Evolutionary conservation across 2,888 invertebrate species (phyloP).

Genomic region (Phasia obesa): DNA sequence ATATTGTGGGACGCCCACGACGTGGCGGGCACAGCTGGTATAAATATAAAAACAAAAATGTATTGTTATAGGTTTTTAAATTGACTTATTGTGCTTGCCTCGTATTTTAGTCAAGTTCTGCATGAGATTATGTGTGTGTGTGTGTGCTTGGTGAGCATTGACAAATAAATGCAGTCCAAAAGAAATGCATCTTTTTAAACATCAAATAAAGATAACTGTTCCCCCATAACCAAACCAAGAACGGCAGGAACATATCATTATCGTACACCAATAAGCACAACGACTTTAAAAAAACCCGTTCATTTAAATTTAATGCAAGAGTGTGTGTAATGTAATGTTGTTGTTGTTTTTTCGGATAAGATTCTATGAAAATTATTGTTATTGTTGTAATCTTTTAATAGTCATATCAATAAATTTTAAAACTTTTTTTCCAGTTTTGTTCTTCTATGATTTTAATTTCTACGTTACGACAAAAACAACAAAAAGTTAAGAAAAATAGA

Average conservation of each 20-base stretch:
- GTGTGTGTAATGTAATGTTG: neutral
- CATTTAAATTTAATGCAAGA: neutral
- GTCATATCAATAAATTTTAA: constrained; percentile 69
- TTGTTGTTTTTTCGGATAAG: constrained; percentile 14
- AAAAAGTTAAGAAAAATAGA: constrained; percentile 7
- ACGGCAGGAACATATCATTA: neutral
- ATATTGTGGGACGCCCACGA: no score
- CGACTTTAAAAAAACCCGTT: constrained; percentile 48
- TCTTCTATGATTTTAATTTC: constrained; percentile 11
- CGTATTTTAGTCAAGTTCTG: no score
- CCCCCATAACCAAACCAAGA: constrained; percentile 9
- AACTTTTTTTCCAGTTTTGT: constrained; percentile 27
- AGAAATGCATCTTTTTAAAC: constrained; percentile 36
- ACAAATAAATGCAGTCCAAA: neutral
- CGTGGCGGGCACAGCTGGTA: no score
- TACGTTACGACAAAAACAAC: constrained; percentile 10
- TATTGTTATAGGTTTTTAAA: no score
- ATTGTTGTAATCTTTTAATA: constrained; percentile 66
- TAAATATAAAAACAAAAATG: no score
- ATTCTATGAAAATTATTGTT: constrained; percentile 64
- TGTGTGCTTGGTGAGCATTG: no score
- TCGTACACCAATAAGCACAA: constrained; percentile 14
- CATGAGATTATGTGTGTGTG: no score
- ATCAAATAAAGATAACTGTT: constrained; percentile 46
- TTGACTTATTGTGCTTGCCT: no score